Evolutionary conservation across 2,797 vertebrate genomes (phyloP).

Genomic region (Xyrichtys novacula): DNA sequence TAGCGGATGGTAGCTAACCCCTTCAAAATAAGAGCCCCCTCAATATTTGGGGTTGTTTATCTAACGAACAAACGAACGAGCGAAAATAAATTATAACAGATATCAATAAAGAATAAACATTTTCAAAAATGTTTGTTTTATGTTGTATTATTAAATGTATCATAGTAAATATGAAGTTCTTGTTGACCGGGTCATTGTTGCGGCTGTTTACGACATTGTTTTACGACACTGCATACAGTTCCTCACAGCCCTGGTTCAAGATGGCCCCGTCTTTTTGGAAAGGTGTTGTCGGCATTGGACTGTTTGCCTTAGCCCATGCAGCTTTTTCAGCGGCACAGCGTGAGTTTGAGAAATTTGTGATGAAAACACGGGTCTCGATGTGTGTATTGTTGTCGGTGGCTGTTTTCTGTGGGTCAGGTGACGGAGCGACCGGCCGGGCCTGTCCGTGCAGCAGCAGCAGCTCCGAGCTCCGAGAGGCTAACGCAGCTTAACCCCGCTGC

Average conservation of each 20-base stretch:
- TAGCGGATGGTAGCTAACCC: constrained; percentile 30
- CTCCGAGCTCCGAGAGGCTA: constrained; percentile 38
- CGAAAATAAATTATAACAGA: neutral
- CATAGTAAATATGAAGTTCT: too few species aligned
- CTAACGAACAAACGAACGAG: neutral
- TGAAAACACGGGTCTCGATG: rapidly evolving
- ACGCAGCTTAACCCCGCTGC: constrained; percentile 38
- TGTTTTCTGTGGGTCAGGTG: neutral
- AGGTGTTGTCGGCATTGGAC: constrained; percentile 92
- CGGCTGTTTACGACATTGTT: constrained; percentile 54
- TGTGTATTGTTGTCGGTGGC: rapidly evolving
- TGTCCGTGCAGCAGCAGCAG: constrained; percentile 22
- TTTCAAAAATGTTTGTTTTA: neutral
- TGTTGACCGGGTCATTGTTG: constrained; percentile 10
- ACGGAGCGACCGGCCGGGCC: constrained; percentile 46
- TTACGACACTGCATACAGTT: constrained; percentile 53
- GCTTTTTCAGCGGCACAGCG: constrained; percentile 97
- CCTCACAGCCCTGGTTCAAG: constrained; percentile 55
- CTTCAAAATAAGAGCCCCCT: constrained; percentile 54
- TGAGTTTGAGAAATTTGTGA: constrained; percentile 80
- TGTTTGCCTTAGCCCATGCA: constrained; percentile 95
- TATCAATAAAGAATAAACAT: neutral
- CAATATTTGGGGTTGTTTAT: rapidly evolving
- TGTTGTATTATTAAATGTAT: too few species aligned
- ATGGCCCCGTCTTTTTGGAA: constrained; percentile 97